Conservation (phyloP, 2,797 vertebrate species). For the Menidia menidia region DNA sequence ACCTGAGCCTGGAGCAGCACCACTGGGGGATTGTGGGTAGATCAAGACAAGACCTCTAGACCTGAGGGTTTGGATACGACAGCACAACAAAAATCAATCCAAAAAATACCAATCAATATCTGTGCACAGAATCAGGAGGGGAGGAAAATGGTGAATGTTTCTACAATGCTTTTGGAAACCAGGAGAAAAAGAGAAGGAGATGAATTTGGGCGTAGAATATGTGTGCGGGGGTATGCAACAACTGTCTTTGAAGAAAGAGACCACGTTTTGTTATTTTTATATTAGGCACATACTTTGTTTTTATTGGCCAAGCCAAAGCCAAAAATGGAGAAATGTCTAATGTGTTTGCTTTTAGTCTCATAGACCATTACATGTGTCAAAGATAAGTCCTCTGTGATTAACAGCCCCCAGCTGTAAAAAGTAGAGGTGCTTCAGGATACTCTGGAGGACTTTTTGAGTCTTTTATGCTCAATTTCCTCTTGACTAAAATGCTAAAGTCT, state of each 20-base stretch:
- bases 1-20: slow-evolving; percentile 69
- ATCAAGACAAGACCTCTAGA: slow-evolving; percentile 74
- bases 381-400: slow-evolving; percentile 38
- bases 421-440: slow-evolving; percentile 47
- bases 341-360: slow-evolving; percentile 44
- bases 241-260: slow-evolving; percentile 31
- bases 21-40: slow-evolving; percentile 70
- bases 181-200: slow-evolving; percentile 27
- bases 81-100: slow-evolving; percentile 66
- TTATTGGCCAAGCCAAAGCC: slow-evolving; percentile 25
- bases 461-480: slow-evolving; percentile 54
- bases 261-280: slow-evolving; percentile 32
- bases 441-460: slow-evolving; percentile 52
- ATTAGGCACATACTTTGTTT: slow-evolving; percentile 29
- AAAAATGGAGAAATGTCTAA: slow-evolving; percentile 9
- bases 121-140: slow-evolving; percentile 23
- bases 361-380: slow-evolving; percentile 54
- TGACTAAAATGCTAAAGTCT: slow-evolving; percentile 45
- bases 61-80: slow-evolving; percentile 60
- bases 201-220: slow-evolving; percentile 7
- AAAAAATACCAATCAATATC: slow-evolving; percentile 68
- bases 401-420: slow-evolving; percentile 50
- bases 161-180: slow-evolving; percentile 63
- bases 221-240: slow-evolving; percentile 42
- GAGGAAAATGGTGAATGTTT: slow-evolving; percentile 51